Evolutionary conservation across 2,888 invertebrate genomes (phyloP), one percentile per base, ranked within the genome.

Genomic region (Sarcophaga rosellei): DNA sequence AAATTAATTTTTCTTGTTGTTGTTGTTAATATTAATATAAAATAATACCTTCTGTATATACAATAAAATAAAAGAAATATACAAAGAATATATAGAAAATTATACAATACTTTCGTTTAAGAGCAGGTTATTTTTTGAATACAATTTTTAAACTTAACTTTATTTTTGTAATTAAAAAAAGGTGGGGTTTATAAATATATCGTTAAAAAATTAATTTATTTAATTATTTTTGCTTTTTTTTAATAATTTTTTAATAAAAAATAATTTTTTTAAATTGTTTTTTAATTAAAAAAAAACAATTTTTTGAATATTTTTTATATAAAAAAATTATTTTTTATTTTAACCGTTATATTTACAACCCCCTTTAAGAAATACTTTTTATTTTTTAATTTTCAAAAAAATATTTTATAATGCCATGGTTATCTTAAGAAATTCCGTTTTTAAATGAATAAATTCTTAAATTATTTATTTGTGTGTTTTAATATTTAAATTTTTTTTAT

Each of bases 401-500:
- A 44, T 35, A n/a, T 23, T 68, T 68, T 25, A 57, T 45, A 21
- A 63, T 45, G n/a, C 20, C 12, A 11, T 15, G 20, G n/a, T 23
- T 4, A 15, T 84, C 62, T 66, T 74, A 85, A 70, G 77, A 77
- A 87, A 89, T 85, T 81, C 8, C 0, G 1, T 35, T 35, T 84
- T 88, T 83, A 87, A 89, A 84, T 35, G 6, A 35, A 35, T 35
- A 35, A 35, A 35, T 35, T 35, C 35, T 35, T 35, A 35, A 35
- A 35, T 35, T 8, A 35, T 35, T 35, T 85, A 88, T 89, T 88
- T 90, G 88, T 88, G 88, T 15, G 17, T 45, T 61, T 76, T 47
- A 0, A n/a, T 57, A 35, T 35, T 35, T 35, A 35, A 35, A 10
- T 35, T 35, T 73, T 89, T 88, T 89, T 89, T 85, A 83, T 84